phyloP scores from a whole-genome alignment of 2,888 invertebrate species.

The Halocaridina rubra region DNA sequence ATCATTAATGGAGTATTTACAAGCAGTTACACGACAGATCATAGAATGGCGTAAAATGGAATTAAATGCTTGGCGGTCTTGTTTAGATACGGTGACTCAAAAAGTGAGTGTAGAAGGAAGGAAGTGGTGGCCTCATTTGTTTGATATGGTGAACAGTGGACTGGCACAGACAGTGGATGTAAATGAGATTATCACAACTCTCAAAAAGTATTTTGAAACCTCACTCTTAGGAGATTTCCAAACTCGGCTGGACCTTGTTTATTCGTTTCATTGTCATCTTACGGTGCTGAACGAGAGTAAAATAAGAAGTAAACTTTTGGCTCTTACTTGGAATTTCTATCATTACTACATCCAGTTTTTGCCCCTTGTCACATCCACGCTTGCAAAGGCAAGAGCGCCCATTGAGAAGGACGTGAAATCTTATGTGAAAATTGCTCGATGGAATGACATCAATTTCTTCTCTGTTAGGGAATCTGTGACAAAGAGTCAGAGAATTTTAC shows the following conservation, averaged over 20 bases:
- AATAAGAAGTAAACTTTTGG: conserved; percentile 14
- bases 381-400: conserved; percentile 79
- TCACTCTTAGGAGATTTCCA: conserved; percentile 87
- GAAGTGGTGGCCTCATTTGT: conserved; percentile 93
- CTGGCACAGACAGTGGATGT: conserved; percentile 64
- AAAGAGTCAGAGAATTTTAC: conserved; percentile 87
- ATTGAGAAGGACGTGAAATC: conserved; percentile 93
- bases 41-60: conserved; percentile 92
- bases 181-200: conserved; percentile 72
- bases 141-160: conserved; percentile 67
- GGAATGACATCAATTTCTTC: conserved; percentile 95
- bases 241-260: conserved; percentile 81
- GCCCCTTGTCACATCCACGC: conserved; percentile 74
- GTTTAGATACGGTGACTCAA: conserved; percentile 77
- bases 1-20: conserved; percentile 80
- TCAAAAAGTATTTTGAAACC: conserved; percentile 85
- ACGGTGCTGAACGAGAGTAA: conserved; percentile 71
- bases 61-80: conserved; percentile 87
- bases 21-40: conserved; percentile 82
- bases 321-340: conserved; percentile 80
- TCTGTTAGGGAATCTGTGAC: conserved; percentile 89
- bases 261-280: conserved; percentile 84
- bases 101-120: conserved; percentile 76
- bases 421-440: conserved; percentile 93
- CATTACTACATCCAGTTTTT: conserved; percentile 87